Evolutionary conservation across 1,140 invertebrate species (phyloP), one percentile per base, ranked within the genome.

Genomic region (Drosophila dunni): DNA sequence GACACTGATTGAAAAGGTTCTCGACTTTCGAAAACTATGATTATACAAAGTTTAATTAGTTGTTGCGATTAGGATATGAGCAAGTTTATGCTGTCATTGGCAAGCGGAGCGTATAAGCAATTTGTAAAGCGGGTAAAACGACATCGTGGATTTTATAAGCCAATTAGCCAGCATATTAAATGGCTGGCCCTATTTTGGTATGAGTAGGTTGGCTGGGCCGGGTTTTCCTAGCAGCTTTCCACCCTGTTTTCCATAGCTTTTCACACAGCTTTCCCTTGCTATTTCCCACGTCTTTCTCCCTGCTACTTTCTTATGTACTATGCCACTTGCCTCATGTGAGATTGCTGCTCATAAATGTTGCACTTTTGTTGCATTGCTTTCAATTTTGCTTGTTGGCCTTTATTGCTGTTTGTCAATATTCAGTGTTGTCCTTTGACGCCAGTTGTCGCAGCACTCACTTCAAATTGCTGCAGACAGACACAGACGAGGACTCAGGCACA

Each of bases 361-460:
- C 46, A 64, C 50, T 33, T 40, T 8, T 17, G 29, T 36, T 17
- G 24, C 42, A 10, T 8, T 17, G 24, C 10, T 42, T 46, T 46
- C 45, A 17, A 46, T 46, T 46, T 46, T 9, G 3, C 10, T 6
- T 50, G 20, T 51, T 63, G n/a, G 15, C 54, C 17, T 44, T 58
- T 79, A 13, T 58, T 42, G 48, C 51, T 54, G 46, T 46, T 64
- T 64, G 75, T 63, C 70, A 82, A 74, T 78, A 56, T 50, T 4
- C 61, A 46, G 40, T 38, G 51, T 75, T 78, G 69, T 70, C 80
- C 80, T 82, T 82, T 82, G 79, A 64, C 75, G 51, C 62, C 71
- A 72, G 69, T 82, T 82, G 79, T 77, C 67, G 66, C 78, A 72
- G 46, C 63, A 76, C 73, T 82, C 72, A 54, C 60, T 62, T 69